phyloP scores from a whole-genome alignment of 1,140 invertebrate genomes.

The Arctopsyche grandis region DNA sequence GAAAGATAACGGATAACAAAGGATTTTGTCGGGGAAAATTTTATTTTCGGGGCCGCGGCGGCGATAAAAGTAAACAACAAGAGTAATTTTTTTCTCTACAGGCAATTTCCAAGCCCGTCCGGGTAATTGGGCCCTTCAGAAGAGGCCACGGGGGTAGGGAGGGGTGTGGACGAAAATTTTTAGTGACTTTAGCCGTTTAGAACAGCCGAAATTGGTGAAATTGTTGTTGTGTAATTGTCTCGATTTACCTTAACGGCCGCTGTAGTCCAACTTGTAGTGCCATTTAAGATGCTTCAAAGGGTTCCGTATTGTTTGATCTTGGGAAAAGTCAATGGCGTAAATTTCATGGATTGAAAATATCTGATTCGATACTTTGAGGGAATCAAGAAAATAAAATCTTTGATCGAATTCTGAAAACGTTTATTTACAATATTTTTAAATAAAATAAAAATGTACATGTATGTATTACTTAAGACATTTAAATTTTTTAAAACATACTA shows the following conservation, averaged over 20 bases:
- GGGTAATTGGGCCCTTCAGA: constrained; percentile 25
- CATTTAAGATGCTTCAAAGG: neutral
- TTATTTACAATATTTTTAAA: too few relatives aligned
- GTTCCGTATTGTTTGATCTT: too few relatives aligned
- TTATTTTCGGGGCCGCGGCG: constrained; percentile 19
- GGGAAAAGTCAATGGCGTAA: too few relatives aligned
- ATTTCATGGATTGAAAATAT: too few relatives aligned
- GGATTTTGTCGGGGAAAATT: constrained; percentile 22
- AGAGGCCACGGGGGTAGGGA: neutral
- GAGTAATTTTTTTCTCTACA: constrained; percentile 37
- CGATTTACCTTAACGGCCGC: constrained; percentile 14
- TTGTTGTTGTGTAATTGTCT: constrained; percentile 34
- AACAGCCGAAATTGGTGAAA: constrained; percentile 4
- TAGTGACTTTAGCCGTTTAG: neutral
- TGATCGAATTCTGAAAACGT: too few relatives aligned
- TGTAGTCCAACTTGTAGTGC: neutral
- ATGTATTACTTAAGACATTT: too few relatives aligned
- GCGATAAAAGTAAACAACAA: constrained; percentile 40
- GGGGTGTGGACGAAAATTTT: neutral
- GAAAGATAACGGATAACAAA: constrained; percentile 38
- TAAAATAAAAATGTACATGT: too few relatives aligned
- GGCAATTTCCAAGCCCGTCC: constrained; percentile 20
- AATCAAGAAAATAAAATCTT: too few relatives aligned
- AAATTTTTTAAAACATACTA: too few relatives aligned
- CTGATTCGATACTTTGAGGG: too few relatives aligned